These are phyloP conservation scores for Sphinx pinastri DNA, from an alignment of 2,888 invertebrate species.

Conservation along the genomic window DNA sequence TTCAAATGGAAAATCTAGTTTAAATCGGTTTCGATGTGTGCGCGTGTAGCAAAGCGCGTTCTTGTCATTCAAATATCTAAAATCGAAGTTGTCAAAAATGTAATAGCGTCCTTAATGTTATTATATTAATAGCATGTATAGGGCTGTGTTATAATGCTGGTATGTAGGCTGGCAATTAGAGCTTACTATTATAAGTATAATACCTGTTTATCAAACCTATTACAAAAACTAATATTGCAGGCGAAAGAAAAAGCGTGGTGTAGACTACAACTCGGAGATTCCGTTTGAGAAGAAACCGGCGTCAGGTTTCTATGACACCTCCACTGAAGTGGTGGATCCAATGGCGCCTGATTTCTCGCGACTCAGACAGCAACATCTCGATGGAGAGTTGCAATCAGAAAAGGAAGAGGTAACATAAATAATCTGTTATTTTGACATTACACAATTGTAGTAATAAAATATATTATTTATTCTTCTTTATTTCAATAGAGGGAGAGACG, in stretches of 20 bases:
- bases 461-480: conserved; percentile 24
- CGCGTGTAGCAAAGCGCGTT: too few species aligned
- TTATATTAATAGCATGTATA: too few species aligned
- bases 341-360: conserved; percentile 95
- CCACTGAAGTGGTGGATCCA: conserved; percentile 94
- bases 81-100: too few species aligned
- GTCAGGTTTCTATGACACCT: conserved; percentile 97
- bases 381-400: conserved; percentile 95
- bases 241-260: conserved; percentile 92
- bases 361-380: conserved; percentile 95
- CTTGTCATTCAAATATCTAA: too few species aligned
- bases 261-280: conserved; percentile 98
- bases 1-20: too few species aligned
- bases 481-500: conserved; percentile 90
- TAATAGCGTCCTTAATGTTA: too few species aligned
- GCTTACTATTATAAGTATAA: too few species aligned
- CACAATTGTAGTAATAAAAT: not conserved
- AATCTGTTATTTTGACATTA: not conserved
- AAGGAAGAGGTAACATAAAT: conserved; percentile 90
- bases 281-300: conserved; percentile 98
- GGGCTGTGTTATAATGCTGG: too few species aligned
- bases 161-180: too few species aligned
- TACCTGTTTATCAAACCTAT: too few species aligned
- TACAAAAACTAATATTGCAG: conserved; percentile 47
- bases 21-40: too few species aligned